Base-by-base conservation (phyloP, 2,113 vertebrate genomes). In the Chaetops frenatus region DNA sequence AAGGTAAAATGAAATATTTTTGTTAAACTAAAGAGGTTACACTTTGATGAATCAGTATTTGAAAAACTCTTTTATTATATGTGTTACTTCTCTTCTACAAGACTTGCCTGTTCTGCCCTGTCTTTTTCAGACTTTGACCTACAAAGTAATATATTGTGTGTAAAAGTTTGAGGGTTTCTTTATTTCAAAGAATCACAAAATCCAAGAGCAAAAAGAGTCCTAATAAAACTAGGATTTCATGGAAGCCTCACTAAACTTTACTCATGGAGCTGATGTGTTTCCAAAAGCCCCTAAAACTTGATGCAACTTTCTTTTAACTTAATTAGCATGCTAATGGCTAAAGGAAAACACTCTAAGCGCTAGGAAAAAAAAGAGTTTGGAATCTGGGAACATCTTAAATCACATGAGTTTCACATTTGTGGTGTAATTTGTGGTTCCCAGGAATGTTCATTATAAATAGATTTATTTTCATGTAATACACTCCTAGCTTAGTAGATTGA, bases 381-480 rank as follows among this genome's bases (percentile, higher is more conserved):
- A 51, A 58, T 96, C 88, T 97, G 93, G 90, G 86, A 92, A 92
- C 93, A 27, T 90, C 84, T 92, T 57, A 85, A 91, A 85, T 91
- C 45, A 51, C 93, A 93, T 58, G 50, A 93, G 95, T 96, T 95
- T 92, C 79, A 35, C 85, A 92, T 95, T 95, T 94, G 94, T 78
- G 94, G 88, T 64, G 86, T 80, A 36, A 93, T 92, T 96, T 88
- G 95, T 17, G 90, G 93, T 81, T 92, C 48, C 81, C 60, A 88
- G 82, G 80, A 94, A 86, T 64, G 82, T 94, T 96, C 90, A 78
- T 90, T 96, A 94, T 25, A 73, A 93, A 61, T 92, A 81, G 76
- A 93, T 95, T 88, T 85, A 72, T 94, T 97, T 95, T 90, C 84
- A 73, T 95, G 71, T 62, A 70, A 69, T 80, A 66, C 23, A 70